Base-by-base conservation (phyloP, 2,797 vertebrate species). In the Erethizon dorsatum region DNA sequence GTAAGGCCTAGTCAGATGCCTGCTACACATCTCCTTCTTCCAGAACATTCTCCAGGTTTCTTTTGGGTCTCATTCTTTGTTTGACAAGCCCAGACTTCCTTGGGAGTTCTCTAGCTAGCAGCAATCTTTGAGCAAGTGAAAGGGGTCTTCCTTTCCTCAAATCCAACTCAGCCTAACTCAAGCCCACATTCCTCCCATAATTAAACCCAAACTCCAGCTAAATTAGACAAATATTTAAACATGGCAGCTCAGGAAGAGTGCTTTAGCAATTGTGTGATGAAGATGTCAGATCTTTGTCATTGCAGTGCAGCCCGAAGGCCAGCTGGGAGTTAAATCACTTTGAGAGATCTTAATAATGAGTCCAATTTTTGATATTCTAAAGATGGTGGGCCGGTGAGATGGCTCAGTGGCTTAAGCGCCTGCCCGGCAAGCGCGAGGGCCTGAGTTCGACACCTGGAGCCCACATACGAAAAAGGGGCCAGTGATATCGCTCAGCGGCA, bases 211-310 rank as follows among this genome's bases (percentile, higher is more conserved):
- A 93, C 75, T 91, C 67, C 61, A 88, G 47, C 65, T 92, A 94
- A 95, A 80, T 77, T 89, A 92, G 83, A 57, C 47, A 96, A 96
- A 91, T 88, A 89, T 94, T 97, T 88, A 33, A 78, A 91, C 95
- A 94, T 31, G 61, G 94, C 87, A 94, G 83, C 37, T 92, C 63
- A 89, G 59, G 41, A 94, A 83, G 71, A 75, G 45, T 56, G 63
- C 54, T 96, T 97, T 67, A 90, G 88, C 57, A 96, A 73, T 71
- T 88, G 61, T 88, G 52, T 87, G 85, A 97, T 95, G 73, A 94
- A 95, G 73, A 91, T 69, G 67, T 96, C 83, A 94, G 57, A 89
- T 96, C 85, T 97, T 90, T 97, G 88, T 85, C 92, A 79, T 93
- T 78, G 90, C 56, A 50, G 69, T 88, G 47, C 33, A 93, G 57